Conservation (phyloP, 1,140 invertebrate species). For the Rhizoglyphus robini region DNA sequence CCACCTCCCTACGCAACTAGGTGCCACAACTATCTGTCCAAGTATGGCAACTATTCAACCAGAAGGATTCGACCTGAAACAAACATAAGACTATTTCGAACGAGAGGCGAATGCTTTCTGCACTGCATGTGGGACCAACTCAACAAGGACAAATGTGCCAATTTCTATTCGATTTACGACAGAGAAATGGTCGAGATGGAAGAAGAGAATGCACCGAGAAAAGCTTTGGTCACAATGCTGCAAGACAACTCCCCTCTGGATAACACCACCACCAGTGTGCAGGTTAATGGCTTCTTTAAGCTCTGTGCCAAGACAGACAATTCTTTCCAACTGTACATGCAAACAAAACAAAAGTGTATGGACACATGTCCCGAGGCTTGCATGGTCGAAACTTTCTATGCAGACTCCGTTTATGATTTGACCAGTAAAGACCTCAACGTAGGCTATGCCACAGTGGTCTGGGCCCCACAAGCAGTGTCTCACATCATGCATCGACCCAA, state of each 20-base stretch:
- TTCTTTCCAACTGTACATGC: neutral
- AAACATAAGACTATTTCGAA: neutral
- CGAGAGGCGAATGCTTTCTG: neutral
- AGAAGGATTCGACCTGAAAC: neutral
- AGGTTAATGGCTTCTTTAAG: neutral
- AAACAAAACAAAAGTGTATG: neutral
- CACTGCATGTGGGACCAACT: neutral
- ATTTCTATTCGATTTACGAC: neutral
- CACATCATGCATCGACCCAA: neutral
- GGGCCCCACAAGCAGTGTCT: neutral
- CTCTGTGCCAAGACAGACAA: neutral
- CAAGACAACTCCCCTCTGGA: neutral
- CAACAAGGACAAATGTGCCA: neutral
- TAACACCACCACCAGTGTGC: neutral
- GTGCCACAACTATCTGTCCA: neutral
- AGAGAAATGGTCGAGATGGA: neutral
- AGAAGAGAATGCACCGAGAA: neutral
- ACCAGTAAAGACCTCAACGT: neutral
- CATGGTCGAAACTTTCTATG: neutral
- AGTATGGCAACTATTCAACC: neutral
- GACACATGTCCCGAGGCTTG: neutral
- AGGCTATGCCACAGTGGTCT: neutral
- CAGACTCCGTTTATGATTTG: no score
- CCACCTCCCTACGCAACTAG: neutral
- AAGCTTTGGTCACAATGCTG: neutral